Conservation (phyloP, 1,140 invertebrate genomes). For the Drosophila melanica region DNA sequence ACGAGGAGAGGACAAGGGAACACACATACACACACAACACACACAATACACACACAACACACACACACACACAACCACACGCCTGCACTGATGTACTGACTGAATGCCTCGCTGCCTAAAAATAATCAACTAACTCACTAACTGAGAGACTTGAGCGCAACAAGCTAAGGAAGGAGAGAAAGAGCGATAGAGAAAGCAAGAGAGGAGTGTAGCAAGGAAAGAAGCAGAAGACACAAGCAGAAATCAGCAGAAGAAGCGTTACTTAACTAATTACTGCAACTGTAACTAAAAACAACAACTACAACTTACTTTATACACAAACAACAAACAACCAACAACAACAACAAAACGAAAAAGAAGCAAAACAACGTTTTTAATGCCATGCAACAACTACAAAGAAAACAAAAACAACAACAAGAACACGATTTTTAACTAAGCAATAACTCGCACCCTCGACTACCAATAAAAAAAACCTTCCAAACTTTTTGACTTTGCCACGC, state of each 20-base stretch:
- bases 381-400: slow-evolving; percentile 20
- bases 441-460: slow-evolving; percentile 43
- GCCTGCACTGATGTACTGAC: slow-evolving; percentile 77
- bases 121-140: slow-evolving; percentile 78
- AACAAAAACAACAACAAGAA: slow-evolving; percentile 30
- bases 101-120: slow-evolving; percentile 78
- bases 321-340: slow-evolving; percentile 7
- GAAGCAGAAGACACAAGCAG: slow-evolving; percentile 59
- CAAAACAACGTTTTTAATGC: slow-evolving; percentile 33
- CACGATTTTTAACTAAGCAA: slow-evolving; percentile 35
- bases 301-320: slow-evolving; percentile 71
- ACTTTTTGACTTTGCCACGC: slow-evolving; percentile 37
- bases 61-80: slow-evolving; percentile 19
- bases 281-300: slow-evolving; percentile 47
- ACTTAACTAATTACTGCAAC: slow-evolving; percentile 41
- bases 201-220: slow-evolving; percentile 1
- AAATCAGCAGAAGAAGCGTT: slow-evolving; percentile 34
- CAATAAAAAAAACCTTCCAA: slow-evolving; percentile 50
- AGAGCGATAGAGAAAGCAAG: not conserved
- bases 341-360: slow-evolving; percentile 4
- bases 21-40: not conserved
- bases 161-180: slow-evolving; percentile 25
- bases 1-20: not conserved
- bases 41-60: not conserved
- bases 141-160: slow-evolving; percentile 61